phyloP scores from a whole-genome alignment of 53 echinoderm and acorn worm species.

The Actinopyga echinites region DNA sequence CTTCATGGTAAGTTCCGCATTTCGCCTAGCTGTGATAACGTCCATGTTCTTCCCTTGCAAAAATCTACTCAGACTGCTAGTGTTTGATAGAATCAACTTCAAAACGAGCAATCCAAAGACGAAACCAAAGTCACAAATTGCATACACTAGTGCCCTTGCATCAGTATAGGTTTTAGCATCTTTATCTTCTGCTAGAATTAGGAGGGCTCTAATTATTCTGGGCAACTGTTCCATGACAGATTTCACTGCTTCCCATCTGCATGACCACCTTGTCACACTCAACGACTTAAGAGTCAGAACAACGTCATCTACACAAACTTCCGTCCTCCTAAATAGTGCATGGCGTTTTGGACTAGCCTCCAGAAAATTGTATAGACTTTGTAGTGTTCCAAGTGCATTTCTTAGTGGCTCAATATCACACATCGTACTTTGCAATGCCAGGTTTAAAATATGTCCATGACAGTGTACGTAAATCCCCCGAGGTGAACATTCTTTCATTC shows the following conservation, averaged over 20 bases:
- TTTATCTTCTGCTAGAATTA: not conserved
- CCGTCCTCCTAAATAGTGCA: not conserved
- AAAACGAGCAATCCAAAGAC: not conserved
- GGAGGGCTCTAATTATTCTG: not conserved
- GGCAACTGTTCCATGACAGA: not conserved
- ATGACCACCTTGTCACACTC: constrained; percentile 8
- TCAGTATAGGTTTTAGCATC: constrained; percentile 18
- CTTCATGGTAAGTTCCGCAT: not conserved
- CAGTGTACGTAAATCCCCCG: constrained; percentile 19
- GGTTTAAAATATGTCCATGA: not conserved
- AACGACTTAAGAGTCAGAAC: not conserved
- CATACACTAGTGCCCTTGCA: not conserved
- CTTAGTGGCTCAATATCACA: constrained; percentile 6
- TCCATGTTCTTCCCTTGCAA: constrained; percentile 1
- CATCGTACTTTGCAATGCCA: constrained; percentile 16
- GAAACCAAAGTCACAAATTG: constrained; percentile 26
- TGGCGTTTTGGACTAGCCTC: not conserved
- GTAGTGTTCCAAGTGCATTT: not conserved
- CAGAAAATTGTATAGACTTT: constrained; percentile 35
- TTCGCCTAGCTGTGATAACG: not conserved
- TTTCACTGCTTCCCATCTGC: constrained; percentile 5
- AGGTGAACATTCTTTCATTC: constrained; percentile 29
- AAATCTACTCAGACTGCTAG: not conserved
- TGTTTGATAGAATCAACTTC: constrained; percentile 8
- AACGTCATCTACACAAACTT: not conserved